These are phyloP conservation scores for Sinocyclocheilus rhinocerous DNA, from an alignment of 2,113 vertebrate genomes.

Conservation along the genomic window DNA sequence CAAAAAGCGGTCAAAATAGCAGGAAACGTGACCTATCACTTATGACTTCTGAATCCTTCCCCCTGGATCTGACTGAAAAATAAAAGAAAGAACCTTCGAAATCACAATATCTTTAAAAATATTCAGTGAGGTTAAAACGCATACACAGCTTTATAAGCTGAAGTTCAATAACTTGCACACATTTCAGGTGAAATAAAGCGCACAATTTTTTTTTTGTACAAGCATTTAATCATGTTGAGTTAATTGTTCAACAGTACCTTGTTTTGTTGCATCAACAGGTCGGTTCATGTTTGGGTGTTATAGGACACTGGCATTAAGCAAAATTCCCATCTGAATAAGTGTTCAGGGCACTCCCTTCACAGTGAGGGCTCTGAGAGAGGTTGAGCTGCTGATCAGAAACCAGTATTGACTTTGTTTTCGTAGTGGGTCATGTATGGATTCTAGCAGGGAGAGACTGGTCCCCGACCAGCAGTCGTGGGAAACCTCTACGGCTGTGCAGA, in stretches of 20 bases:
- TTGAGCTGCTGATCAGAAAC: conserved; percentile 46
- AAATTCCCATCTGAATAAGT: conserved; percentile 25
- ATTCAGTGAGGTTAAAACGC: neutral
- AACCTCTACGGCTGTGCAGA: conserved; percentile 28
- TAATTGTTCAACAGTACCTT: conserved; percentile 78
- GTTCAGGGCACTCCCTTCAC: conserved; percentile 28
- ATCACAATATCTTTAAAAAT: neutral
- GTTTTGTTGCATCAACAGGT: conserved; percentile 72
- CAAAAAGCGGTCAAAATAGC: no score
- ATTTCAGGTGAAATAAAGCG: neutral
- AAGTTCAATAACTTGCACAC: neutral
- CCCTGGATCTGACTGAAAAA: neutral
- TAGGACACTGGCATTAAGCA: conserved; percentile 65
- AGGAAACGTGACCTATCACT: no score
- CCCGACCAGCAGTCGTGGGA: conserved; percentile 19
- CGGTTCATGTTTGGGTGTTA: conserved; percentile 75
- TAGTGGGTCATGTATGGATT: conserved; percentile 12
- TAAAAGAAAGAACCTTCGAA: neutral
- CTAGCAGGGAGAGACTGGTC: conserved; percentile 35
- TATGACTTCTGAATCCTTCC: neutral
- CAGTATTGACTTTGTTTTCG: conserved; percentile 22
- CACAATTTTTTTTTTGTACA: conserved; percentile 53
- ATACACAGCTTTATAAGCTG: neutral
- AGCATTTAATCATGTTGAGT: conserved; percentile 80
- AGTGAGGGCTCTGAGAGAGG: conserved; percentile 32